Percentiles rank a stretch among this genome's conserved stretches.
Conservation (phyloP, 1,140 invertebrate species). For the Monomorium pharaonis region DNA sequence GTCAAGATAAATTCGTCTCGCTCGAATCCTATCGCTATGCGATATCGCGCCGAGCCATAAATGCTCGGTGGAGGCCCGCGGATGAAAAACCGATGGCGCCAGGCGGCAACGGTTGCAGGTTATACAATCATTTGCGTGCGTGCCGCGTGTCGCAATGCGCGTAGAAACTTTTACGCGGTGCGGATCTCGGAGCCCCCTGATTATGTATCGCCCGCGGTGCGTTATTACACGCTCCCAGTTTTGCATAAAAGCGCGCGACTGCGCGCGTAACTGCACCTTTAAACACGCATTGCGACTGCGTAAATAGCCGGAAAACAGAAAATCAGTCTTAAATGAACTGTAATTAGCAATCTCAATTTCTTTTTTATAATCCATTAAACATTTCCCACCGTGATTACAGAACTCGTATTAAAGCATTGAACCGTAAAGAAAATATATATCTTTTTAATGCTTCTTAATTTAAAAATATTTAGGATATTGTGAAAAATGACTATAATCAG, state of each 20-base stretch:
- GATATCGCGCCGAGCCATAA: slow-evolving; percentile 59
- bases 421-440: not conserved
- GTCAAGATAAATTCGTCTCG: slow-evolving; percentile 63
- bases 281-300: slow-evolving; percentile 48
- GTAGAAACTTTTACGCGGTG: slow-evolving; percentile 35
- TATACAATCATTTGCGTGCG: slow-evolving; percentile 58
- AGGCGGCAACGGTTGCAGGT: slow-evolving; percentile 71
- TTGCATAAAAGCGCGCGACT: slow-evolving; percentile 62
- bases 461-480: not conserved
- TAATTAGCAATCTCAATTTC: not conserved
- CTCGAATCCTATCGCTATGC: slow-evolving; percentile 52
- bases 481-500: not conserved
- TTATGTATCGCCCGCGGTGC: slow-evolving; percentile 65
- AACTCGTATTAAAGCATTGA: not conserved
- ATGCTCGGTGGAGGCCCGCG: slow-evolving; percentile 44
- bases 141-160: slow-evolving; percentile 38
- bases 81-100: slow-evolving; percentile 75
- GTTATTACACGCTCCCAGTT: slow-evolving; percentile 65
- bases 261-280: slow-evolving; percentile 60
- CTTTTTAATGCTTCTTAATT: not conserved
- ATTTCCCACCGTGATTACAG: not conserved
- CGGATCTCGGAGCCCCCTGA: slow-evolving; percentile 41
- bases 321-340: slow-evolving; percentile 39
- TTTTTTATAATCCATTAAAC: not conserved
- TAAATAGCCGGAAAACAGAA: slow-evolving; percentile 24